These are phyloP conservation scores for Elachura formosa DNA, from an alignment of 2,113 vertebrate species.

Conservation along the genomic window DNA sequence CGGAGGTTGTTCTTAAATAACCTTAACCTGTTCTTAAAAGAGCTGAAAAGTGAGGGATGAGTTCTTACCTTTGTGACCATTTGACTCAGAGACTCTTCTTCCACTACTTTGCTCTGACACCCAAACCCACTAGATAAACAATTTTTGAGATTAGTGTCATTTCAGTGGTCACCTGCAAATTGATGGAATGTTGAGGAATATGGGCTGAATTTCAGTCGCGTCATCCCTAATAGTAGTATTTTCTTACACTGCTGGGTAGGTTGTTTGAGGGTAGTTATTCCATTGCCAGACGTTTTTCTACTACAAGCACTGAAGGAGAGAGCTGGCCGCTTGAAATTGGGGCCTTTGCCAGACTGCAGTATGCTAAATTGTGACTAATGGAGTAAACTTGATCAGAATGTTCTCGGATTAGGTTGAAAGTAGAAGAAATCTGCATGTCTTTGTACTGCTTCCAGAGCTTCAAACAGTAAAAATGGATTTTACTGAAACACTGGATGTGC, in stretches of 20 bases:
- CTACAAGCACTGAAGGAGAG: neutral
- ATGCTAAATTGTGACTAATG: neutral
- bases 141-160: neutral
- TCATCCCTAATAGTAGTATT: neutral
- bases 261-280: neutral
- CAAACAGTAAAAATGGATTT: constrained; percentile 18
- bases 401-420: neutral
- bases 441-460: neutral
- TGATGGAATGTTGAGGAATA: neutral
- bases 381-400: neutral
- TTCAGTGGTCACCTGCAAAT: neutral
- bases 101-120: neutral
- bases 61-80: neutral
- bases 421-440: neutral
- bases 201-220: neutral
- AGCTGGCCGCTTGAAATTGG: neutral
- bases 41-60: neutral
- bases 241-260: neutral
- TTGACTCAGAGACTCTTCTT: neutral
- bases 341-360: neutral
- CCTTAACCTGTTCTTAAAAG: neutral
- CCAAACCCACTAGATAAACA: neutral
- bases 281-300: neutral
- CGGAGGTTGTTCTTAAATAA: neutral
- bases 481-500: neutral